Base-by-base conservation (phyloP, 2,113 vertebrate genomes). In the Gobiocypris rarus region DNA sequence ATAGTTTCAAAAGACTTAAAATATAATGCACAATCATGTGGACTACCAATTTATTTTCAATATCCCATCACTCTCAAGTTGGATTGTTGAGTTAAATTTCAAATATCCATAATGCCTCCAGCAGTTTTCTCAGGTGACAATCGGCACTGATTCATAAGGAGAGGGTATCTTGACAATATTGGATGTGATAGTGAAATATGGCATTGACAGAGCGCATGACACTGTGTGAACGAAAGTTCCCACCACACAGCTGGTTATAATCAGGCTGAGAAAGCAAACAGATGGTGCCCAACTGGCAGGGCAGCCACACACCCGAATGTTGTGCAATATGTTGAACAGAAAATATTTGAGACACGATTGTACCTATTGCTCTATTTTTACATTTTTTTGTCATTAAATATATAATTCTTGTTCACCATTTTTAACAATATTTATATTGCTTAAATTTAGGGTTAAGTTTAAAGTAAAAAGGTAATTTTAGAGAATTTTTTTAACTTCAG, bases 241-340 rank as follows among this genome's bases (percentile, higher is more conserved):
- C 54, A 79, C 61, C 65, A 81, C 81, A 52, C 84, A 85, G 81
- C 59, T 87, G 85, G 73, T 82, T 70, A n/a, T 76, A 61, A 83
- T 76, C 70, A 69, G 45, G 75, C 74, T 13, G 83, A 86, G 76
- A 86, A 59, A 24, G 81, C 58, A 52, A 61, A 26, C 88, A 89
- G 86, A 87, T 87, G 88, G 88, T 82, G 48, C 38, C 84, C 85
- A 85, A 73, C 84, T 86, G 85, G 74, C 85, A 48, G 26, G 14
- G 70, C 75, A 34, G 79, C 41, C 70, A 81, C 79, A 54, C 83
- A 58, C 78, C 83, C 80, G 82, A 84, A 63, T 45, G 70, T 73
- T 78, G 52, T 71, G 31, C 82, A 82, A 82, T 59, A 81, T 84
- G 83, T 73, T 82, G 81, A 82, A 61, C 59, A 54, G 22, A 58